Evolutionary conservation across 2,797 vertebrate species (phyloP), one percentile per base, ranked within the genome.

Genomic region (Salmo trutta): DNA sequence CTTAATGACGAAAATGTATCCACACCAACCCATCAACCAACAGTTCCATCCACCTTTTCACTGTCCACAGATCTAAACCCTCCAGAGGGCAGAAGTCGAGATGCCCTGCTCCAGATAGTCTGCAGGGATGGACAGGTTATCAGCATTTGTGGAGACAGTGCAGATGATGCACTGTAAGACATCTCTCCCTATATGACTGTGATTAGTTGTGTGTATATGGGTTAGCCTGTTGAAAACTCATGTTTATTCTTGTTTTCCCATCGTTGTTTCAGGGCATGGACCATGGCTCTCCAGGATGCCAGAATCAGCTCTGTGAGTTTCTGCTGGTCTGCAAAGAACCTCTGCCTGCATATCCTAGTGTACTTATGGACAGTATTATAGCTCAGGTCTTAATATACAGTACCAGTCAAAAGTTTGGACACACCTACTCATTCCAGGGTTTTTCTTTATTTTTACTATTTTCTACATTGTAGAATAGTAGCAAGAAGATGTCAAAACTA

Each of bases 101-200:
- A 98, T 53, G 93, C 96, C 51, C 90, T 98, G 84, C 91, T 99
- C 81, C 97, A 99, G 91, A 95, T 99, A 33, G 95, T 98, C 84
- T 98, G 97, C 86, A 94, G 96, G 82, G 96, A 98, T 75, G 97
- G 97, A 76, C 96, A 96, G 75, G 94, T 96, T 74, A 92, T 98
- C 88, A 99, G 96, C 87, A 92, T 99, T 82, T 97, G 97, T 85
- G 97, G 96, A 70, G 97, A 99, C 90, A 96, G 96, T 74, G 92
- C 95, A 82, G 97, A 99, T 76, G 97, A 99, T 87, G 96, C 97
- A 88, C 87, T 98, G 97, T 99, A 94, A 97, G 96, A 91, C 56
- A 33, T 17, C 21, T 64, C 21, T 64, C 10, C 41, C 10, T 8
- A 62, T 64, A 47, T 47, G 41, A 47, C 10, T 74, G 31, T 78